Evolutionary conservation across 2,113 vertebrate species (phyloP), one percentile per base, ranked within the genome.

Genomic region (Benitochromis conjunctus): DNA sequence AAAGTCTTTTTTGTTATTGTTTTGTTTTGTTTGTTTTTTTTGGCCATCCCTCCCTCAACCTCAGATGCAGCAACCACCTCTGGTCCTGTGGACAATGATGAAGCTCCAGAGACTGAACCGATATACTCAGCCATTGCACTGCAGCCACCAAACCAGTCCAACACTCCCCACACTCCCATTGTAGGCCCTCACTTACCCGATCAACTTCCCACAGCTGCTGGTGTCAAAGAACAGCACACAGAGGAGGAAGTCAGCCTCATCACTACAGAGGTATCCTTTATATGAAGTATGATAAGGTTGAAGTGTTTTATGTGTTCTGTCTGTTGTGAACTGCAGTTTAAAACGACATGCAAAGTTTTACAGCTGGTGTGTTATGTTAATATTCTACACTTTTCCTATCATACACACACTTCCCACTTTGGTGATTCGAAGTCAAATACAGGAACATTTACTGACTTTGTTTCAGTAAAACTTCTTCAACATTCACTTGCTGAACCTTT

Each of bases 111-210:
- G 38, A 91, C 93, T 54, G 96, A 97, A 69, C 96, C 94, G 0
- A 92, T 95, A 54, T 95, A 87, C 51, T 94, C 95, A 10, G 98
- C 98, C 62, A 81, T 98, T 80, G 95, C 96, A 36, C 93, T 98
- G 66, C 96, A 97, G 36, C 97, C 97, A 6, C 97, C 98, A 0
- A 96, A 95, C 85, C 98, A 98, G 89, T 95, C 97, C 84, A 91
- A 97, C 89, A 88, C 91, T 3, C 95, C 93, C 18, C 86, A 89
- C 51, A 66, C 16, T 21, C 51, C 74, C 2, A 21, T 74, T 79
- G 13, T 69, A 29, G 56, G 46, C 54, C 29, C 82, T 18, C 84
- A 46, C 3, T 24, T 83, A 5, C 14, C 26, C 29, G 57, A 24
- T 26, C 88, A 26, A 5, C 46, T 71, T 3, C 18, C 69, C 12